Base-by-base conservation (phyloP, 2,113 vertebrate genomes). In the Callorhinus ursinus region DNA sequence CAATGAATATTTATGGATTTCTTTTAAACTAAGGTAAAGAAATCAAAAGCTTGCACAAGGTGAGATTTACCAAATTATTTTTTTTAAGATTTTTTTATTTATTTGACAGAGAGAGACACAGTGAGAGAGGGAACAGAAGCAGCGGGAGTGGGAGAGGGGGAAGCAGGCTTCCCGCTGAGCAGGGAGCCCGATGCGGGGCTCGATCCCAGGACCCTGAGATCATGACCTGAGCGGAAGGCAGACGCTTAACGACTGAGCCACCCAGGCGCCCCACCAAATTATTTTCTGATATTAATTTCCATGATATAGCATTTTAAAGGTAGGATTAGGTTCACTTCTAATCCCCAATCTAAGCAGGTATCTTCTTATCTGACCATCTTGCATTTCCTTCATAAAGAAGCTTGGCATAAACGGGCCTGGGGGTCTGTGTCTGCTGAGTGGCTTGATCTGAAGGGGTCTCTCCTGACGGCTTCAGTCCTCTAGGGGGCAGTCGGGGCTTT, bases 331-430 rank as follows among this genome's bases (percentile, higher is more conserved):
- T 39, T 55, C 59, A n/a, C 16, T 83, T 59, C 33, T 5, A 24
- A 31, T 3, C 1, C 0, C 8, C 16, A 5, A 6, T 67, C 2
- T 10, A n/a, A 18, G 1, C 4, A 55, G 53, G 4, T 55, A 14
- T 55, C 53, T 55, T 55, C 53, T 55, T 55, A 67, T 61, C 53
- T 65, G 26, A 18, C 16, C 15, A 46, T 26, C 59, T 82, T 82
- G 26, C 21, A 9, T 53, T 90, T 67, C 51, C 57, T 85, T 51
- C 28, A 15, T 6, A 13, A 55, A 36, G 33, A 71, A 88, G 51
- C 21, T 14, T 16, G 31, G 11, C n/a, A 10, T 39, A 13, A 46
- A 36, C 0, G 10, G 5, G 22, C 2, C 46, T 72, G 39, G 13
- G 11, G 49, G 5, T 76, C n/a, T 31, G 10, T 15, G 18, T 36